These are phyloP conservation scores for Grapholita molesta DNA, from an alignment of 1,140 invertebrate genomes.

Conservation along the genomic window DNA sequence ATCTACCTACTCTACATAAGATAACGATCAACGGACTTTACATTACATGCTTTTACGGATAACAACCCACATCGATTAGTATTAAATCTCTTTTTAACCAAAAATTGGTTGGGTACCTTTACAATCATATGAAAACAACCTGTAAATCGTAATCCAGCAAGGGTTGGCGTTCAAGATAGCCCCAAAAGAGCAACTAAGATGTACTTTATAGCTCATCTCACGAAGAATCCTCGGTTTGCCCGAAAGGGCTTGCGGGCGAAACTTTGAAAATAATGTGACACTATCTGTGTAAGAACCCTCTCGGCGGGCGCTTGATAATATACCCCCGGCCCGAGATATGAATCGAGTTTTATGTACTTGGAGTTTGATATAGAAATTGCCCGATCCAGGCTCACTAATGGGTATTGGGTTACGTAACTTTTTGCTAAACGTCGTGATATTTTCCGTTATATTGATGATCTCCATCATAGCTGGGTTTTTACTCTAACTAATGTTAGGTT, in stretches of 20 bases:
- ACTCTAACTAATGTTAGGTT: not conserved
- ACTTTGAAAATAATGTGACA: conserved; percentile 28
- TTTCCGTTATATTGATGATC: not conserved
- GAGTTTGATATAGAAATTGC: conserved; percentile 10
- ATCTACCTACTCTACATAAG: no score
- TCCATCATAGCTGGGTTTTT: not conserved
- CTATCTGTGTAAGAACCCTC: conserved; percentile 21
- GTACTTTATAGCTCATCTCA: conserved; percentile 3
- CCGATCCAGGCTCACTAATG: not conserved
- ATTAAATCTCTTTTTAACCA: no score
- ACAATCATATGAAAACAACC: not conserved
- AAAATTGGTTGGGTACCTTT: not conserved
- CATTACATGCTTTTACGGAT: no score
- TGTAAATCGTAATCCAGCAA: not conserved
- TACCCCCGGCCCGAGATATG: conserved; percentile 14
- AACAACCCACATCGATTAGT: no score
- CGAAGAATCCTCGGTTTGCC: conserved; percentile 5
- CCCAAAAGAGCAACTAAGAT: conserved; percentile 13
- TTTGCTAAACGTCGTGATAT: not conserved
- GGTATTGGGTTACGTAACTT: conserved; percentile 1
- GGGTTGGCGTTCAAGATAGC: not conserved
- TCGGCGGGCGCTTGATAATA: conserved; percentile 19
- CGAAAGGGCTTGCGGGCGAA: conserved; percentile 17
- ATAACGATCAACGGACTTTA: no score
- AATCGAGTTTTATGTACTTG: conserved; percentile 19